phyloP scores from a whole-genome alignment of 2,888 invertebrate species.

The Andrena marginata region DNA sequence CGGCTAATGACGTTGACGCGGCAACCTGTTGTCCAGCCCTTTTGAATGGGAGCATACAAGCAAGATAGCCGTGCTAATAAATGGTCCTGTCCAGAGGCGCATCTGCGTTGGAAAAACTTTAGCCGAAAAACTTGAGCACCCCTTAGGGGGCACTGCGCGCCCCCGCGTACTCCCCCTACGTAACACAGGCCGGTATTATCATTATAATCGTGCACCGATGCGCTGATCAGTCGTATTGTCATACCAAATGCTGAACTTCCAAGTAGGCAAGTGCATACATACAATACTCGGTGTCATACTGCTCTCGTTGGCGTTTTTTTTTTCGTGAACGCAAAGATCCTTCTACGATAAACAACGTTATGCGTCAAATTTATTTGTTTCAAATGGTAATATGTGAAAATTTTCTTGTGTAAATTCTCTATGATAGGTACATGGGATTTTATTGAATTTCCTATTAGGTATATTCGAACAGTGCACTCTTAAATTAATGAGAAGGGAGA shows the following conservation, averaged over 20 bases:
- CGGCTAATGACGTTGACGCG: slow-evolving; percentile 79
- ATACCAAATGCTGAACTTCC: slow-evolving; percentile 81
- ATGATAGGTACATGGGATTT: neutral
- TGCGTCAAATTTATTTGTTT: neutral
- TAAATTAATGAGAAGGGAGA: too few relatives aligned
- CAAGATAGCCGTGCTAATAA: slow-evolving; percentile 80
- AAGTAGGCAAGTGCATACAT: slow-evolving; percentile 28
- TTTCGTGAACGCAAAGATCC: neutral
- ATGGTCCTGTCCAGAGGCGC: slow-evolving; percentile 78
- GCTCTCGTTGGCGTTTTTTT: slow-evolving; percentile 18
- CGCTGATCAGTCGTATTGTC: slow-evolving; percentile 84
- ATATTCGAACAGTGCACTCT: neutral
- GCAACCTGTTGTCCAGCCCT: slow-evolving; percentile 82
- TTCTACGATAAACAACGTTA: neutral
- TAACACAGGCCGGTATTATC: slow-evolving; percentile 78
- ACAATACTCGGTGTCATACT: slow-evolving; percentile 40
- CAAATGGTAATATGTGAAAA: neutral
- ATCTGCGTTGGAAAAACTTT: slow-evolving; percentile 80
- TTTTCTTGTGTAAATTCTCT: neutral
- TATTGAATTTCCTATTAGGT: neutral
- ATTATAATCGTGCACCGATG: slow-evolving; percentile 84
- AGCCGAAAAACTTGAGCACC: slow-evolving; percentile 76
- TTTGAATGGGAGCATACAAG: slow-evolving; percentile 74
- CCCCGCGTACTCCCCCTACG: slow-evolving; percentile 68
- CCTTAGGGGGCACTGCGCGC: slow-evolving; percentile 70